Conservation (phyloP, 2,888 invertebrate species). For the Drosophila mayaguana region DNA sequence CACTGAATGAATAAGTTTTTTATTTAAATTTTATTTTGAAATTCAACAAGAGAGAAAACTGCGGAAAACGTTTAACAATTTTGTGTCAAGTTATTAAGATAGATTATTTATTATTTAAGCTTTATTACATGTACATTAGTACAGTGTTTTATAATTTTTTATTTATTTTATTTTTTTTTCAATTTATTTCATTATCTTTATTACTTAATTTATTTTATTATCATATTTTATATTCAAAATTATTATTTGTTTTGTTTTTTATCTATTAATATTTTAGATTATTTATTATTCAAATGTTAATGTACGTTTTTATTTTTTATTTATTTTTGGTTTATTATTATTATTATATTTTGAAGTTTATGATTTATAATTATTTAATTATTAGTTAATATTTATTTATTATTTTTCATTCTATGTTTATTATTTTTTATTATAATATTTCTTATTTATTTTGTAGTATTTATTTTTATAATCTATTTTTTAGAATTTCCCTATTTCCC, state of each 20-base stretch:
- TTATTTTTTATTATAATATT: not conserved
- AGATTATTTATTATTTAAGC: too few species aligned
- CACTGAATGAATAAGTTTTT: constrained; percentile 1
- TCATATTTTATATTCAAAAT: too few species aligned
- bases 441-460: not conserved
- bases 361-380: not conserved
- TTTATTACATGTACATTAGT: too few species aligned
- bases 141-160: too few species aligned
- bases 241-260: not conserved
- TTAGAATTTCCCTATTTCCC: not conserved
- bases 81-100: not conserved
- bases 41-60: not conserved
- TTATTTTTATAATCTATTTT: not conserved
- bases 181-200: not conserved
- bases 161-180: not conserved
- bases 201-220: too few species aligned
- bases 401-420: not conserved
- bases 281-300: not conserved
- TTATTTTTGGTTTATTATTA: not conserved
- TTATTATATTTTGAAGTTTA: not conserved
- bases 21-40: not conserved
- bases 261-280: not conserved
- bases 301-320: too few species aligned
- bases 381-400: not conserved
- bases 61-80: not conserved